These are phyloP conservation scores for Cyprinodon tularosa DNA, from an alignment of 2,113 vertebrate genomes.

Conservation along the genomic window DNA sequence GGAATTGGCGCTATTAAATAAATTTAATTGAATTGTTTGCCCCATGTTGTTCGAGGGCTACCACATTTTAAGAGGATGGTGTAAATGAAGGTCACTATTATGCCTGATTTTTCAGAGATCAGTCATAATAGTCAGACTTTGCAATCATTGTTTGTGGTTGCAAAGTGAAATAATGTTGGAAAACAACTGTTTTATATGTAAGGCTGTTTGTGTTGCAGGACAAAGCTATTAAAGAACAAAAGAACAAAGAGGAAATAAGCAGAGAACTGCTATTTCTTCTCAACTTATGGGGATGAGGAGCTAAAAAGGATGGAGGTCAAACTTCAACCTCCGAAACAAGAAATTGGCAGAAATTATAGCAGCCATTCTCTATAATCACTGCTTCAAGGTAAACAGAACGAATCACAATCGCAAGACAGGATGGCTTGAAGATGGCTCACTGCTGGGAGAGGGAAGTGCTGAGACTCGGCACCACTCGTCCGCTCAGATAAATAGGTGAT, in stretches of 20 bases:
- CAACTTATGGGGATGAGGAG: conserved; percentile 26
- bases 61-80: no score
- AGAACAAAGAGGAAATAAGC: not conserved
- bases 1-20: no score
- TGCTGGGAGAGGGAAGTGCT: conserved; percentile 40
- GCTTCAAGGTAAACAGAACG: conserved; percentile 70
- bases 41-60: no score
- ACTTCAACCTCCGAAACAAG: conserved; percentile 23
- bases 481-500: conserved; percentile 65
- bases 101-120: no score
- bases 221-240: not conserved
- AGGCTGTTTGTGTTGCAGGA: conserved; percentile 4
- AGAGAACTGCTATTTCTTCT: not conserved
- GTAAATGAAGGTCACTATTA: no score
- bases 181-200: not conserved
- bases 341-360: conserved; percentile 55
- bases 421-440: conserved; percentile 44
- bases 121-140: not conserved
- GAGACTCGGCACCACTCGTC: conserved; percentile 27
- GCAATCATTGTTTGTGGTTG: not conserved
- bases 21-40: no score
- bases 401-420: conserved; percentile 70
- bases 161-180: not conserved
- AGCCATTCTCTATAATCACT: conserved; percentile 54
- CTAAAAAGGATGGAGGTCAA: conserved; percentile 22